Conservation (phyloP, 2,797 vertebrate genomes). For the Chaetophractus vellerosus region DNA sequence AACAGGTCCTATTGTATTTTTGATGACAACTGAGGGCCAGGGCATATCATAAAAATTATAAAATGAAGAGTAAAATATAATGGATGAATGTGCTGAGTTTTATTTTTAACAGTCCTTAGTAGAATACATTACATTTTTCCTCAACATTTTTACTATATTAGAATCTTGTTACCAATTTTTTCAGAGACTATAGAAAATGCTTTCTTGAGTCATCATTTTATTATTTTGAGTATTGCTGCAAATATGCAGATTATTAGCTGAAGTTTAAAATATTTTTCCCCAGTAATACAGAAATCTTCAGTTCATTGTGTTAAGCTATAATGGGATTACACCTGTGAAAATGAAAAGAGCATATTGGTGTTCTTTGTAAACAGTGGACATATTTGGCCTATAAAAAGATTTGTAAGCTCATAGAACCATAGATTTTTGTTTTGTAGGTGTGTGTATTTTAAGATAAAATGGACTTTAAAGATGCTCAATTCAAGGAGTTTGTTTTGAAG, state of each 20-base stretch:
- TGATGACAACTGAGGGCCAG: neutral
- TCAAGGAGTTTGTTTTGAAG: constrained; percentile 81
- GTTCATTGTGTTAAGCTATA: neutral
- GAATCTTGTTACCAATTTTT: neutral
- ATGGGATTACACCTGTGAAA: neutral
- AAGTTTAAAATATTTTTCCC: neutral
- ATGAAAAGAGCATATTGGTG: neutral
- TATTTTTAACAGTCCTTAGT: neutral
- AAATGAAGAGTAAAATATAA: neutral
- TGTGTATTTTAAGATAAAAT: constrained; percentile 61
- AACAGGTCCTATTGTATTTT: neutral
- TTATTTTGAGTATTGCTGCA: neutral
- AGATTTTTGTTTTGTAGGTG: neutral
- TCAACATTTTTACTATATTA: neutral
- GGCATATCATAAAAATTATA: neutral
- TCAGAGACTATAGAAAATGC: neutral
- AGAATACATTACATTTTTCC: neutral
- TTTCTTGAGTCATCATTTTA: constrained; percentile 58
- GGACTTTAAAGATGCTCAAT: constrained; percentile 70
- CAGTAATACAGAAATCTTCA: neutral
- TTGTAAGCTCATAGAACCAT: constrained; percentile 60
- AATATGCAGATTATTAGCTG: neutral
- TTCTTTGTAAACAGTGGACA: constrained; percentile 26
- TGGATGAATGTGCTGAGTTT: neutral
- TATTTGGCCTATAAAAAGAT: constrained; percentile 49